Base-by-base conservation (phyloP, 2,113 vertebrate species). In the Aptenodytes forsteri region DNA sequence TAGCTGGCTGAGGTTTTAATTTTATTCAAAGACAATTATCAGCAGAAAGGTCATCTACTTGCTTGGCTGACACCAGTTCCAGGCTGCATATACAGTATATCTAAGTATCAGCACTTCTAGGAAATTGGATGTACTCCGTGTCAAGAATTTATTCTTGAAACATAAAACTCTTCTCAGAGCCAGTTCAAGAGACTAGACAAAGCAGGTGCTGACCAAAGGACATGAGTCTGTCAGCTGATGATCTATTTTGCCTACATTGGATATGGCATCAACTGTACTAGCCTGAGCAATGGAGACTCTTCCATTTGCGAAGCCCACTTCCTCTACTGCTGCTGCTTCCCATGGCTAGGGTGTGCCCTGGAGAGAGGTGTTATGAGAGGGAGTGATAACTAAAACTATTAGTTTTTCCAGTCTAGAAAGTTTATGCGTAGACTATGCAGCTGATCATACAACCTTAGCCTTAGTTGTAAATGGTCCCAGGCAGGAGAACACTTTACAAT, bases 101-200 rank as follows among this genome's bases (percentile, higher is more conserved):
- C 27, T 49, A 49, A 89, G 44, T 81, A 76, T 84, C 70, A 87
- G 44, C 36, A 84, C 46, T 92, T 89, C 40, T 84, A 75, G 44
- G 61, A 92, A 94, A 52, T 20, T 71, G 30, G 27, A 75, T 67
- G 26, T 71, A 50, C 20, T 81, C 38, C 6, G 3, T 77, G 54
- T 85, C 76, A 83, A 85, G 71, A 40, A 54, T 91, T 87, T 95
- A 29, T 87, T 75, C 40, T 38, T 81, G 83, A 83, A 91, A 87
- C 56, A 29, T 20, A 54, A 66, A 90, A 10, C 25, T 7, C 2
- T 67, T 90, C 40, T 75, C 5, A 0, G 59, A 82, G 32, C 12
- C 52, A 26, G 26, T 47, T 95, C 42, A 78, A 64, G 61, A 49
- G 59, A 83, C 19, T 58, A n/a, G 67, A 26, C 49, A 75, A 89